Evolutionary conservation across 2,888 invertebrate genomes (phyloP), one percentile per base, ranked within the genome.

Genomic region (Erpobdella octoculata): DNA sequence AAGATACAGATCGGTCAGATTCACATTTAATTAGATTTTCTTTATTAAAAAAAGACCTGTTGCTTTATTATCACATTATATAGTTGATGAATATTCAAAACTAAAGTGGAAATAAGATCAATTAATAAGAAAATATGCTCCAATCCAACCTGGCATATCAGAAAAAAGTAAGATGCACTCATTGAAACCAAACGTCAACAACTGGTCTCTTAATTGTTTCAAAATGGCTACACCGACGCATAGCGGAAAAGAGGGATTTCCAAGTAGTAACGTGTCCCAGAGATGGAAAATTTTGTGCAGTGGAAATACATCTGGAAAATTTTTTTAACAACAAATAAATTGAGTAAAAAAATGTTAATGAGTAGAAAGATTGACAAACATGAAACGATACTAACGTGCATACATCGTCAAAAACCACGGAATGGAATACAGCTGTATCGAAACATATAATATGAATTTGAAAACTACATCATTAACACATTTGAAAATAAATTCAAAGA

Each of bases 321-420:
- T n/a, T n/a, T n/a, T n/a, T n/a, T n/a, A n/a, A n/a, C n/a, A n/a
- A n/a, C n/a, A n/a, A n/a, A n/a, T n/a, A n/a, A n/a, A n/a, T n/a
- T n/a, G n/a, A n/a, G n/a, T n/a, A n/a, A n/a, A n/a, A n/a, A n/a
- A n/a, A n/a, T n/a, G n/a, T n/a, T n/a, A n/a, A n/a, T n/a, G n/a
- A n/a, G n/a, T n/a, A n/a, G n/a, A n/a, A n/a, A n/a, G n/a, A n/a
- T n/a, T n/a, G n/a, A n/a, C n/a, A n/a, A n/a, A n/a, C n/a, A n/a
- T n/a, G n/a, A 53, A 53, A 3, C 21, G 28, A 61, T 37, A 88
- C 90, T 89, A 85, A 95, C 94, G 95, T 72, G 95, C 94, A 85
- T 94, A 97, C 92, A 97, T 94, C 6, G 96, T 97, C 41, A 97
- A 86, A 83, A 96, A 97, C 97, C 97, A 98, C 0, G 97, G 96